Percentiles rank a stretch among this genome's conserved stretches.
These are phyloP conservation scores for Chauna torquata DNA, from an alignment of 2,113 vertebrate genomes.

Conservation along the genomic window DNA sequence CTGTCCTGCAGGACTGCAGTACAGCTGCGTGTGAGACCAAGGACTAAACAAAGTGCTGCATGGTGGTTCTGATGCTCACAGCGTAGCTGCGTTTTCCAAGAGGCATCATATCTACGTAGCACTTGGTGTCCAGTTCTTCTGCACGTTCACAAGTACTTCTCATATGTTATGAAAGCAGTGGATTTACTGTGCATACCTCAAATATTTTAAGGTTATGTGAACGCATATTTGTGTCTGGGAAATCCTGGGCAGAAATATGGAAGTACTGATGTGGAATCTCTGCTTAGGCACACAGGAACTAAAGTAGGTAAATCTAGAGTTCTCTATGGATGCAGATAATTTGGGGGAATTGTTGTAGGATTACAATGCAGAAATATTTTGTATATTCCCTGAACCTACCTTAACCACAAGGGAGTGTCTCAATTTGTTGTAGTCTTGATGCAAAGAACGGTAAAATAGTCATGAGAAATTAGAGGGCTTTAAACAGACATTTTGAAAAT, in stretches of 20 bases:
- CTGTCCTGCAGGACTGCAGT: too few species aligned
- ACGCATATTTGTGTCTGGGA: constrained; percentile 16
- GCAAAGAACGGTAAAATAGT: background rate
- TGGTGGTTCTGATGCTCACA: background rate
- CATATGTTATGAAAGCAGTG: constrained; percentile 19
- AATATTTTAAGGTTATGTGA: constrained; percentile 37
- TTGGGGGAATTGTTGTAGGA: background rate
- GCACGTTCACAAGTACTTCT: background rate
- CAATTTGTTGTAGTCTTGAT: background rate
- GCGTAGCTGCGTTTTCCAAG: background rate
- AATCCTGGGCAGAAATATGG: constrained; percentile 3
- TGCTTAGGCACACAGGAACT: background rate
- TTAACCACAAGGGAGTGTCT: background rate
- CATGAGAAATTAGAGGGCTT: background rate
- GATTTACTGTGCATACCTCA: constrained; percentile 48
- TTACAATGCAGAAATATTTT: background rate
- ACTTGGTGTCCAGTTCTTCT: constrained; percentile 34
- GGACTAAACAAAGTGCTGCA: background rate
- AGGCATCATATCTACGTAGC: background rate
- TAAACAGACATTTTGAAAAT: constrained; percentile 62
- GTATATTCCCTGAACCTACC: background rate
- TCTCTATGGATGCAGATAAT: background rate
- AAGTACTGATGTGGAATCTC: background rate
- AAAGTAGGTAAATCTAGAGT: background rate
- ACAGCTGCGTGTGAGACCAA: background rate